Evolutionary conservation across 1,140 invertebrate species (phyloP).

Genomic region (Streblospio benedicti): DNA sequence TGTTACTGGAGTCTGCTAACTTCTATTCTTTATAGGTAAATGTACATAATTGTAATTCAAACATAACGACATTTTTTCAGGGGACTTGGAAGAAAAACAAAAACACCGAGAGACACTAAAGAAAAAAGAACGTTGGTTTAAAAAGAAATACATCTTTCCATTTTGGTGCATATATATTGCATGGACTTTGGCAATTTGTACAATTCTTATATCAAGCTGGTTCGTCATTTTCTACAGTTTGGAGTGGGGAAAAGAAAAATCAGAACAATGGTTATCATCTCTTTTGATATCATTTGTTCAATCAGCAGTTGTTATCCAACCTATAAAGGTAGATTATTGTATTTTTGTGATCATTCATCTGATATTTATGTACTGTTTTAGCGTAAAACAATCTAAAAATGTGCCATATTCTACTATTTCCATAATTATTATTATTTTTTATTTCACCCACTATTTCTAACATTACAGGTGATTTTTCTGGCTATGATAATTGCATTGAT

Average conservation of each 20-base stretch:
- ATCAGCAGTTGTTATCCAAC: conserved; percentile 30
- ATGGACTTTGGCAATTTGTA: conserved; percentile 24
- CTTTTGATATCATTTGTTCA: conserved; percentile 33
- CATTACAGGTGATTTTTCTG: too few relatives aligned
- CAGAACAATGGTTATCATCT: conserved; percentile 31
- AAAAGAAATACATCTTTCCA: conserved; percentile 22
- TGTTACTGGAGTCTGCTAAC: background rate
- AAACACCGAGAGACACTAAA: background rate
- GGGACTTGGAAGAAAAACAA: background rate
- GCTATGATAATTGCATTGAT: too few relatives aligned
- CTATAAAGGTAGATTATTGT: conserved; percentile 34
- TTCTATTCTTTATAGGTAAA: background rate
- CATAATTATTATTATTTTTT: too few relatives aligned
- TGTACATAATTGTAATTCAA: background rate
- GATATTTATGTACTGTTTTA: too few relatives aligned
- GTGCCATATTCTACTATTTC: too few relatives aligned
- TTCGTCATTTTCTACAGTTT: conserved; percentile 35
- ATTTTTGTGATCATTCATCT: too few relatives aligned
- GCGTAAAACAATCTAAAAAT: too few relatives aligned
- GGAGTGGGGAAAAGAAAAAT: conserved; percentile 35
- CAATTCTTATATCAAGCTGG: conserved; percentile 22
- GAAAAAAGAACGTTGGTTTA: background rate
- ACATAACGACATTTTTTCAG: background rate
- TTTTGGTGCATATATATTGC: conserved; percentile 25
- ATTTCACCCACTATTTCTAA: too few relatives aligned